Base-by-base conservation (phyloP, 2,888 invertebrate species). In the Heliconius erato region DNA sequence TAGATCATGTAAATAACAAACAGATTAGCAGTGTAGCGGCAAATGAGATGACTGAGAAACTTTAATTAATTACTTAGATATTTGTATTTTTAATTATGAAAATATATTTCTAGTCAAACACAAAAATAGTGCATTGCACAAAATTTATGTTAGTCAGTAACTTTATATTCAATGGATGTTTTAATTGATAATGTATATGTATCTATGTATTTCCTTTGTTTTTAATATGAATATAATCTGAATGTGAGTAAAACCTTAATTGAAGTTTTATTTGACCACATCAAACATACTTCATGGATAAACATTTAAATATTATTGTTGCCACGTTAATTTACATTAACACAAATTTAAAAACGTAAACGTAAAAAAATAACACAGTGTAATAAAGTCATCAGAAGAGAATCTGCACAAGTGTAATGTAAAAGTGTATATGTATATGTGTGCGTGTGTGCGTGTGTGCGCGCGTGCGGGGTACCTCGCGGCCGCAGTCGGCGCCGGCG, bases 401-500 rank as follows among this genome's bases (percentile, higher is more conserved):
- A 6, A 49, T 0, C 6, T 19, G 49, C 49, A 19, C 5, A 49
- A 49, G 49, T 49, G 49, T 49, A 9, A 59, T 23, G 23, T 59
- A 59, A 19, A 9, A 19, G 23, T 23, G 23, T 59, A 1, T 59
- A 59, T 59, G 59, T 3, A 59, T 6, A 23, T 59, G 59, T 59
- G 59, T 40, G 7, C 28, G 32, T 16, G 49, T 49, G 49, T 23
- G 67, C 6, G 6, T 40, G 76, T 79, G 63, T 67, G 78, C 1
- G 78, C 28, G 79, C 74, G 85, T 40, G 68, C 59, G 40, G 79
- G 49, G 82, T 85, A 87, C 86, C 91, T 91, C 91, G 90, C 90
- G 87, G 88, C 88, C 90, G 89, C 87, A 92, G 88, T 81, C 93
- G 87, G 82, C 92, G 91, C 86, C 84, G 88, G 87, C 77, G 87